A percentile compares a stretch with the other conserved stretches of the same genome.
Evolutionary conservation across 1,140 invertebrate species (phyloP).

Genomic region (Charaxes varanes): DNA sequence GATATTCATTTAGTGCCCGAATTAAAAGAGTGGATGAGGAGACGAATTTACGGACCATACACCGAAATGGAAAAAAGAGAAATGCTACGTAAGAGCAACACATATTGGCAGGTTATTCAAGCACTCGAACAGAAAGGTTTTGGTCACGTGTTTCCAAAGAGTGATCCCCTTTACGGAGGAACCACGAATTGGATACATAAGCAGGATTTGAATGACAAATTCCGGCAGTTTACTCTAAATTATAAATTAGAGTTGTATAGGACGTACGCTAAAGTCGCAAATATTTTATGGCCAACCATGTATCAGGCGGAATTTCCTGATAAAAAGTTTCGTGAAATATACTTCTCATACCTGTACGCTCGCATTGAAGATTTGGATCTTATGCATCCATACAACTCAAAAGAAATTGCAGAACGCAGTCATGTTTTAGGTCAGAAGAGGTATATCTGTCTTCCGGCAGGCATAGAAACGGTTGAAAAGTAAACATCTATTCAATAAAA

Average conservation of each 20-base stretch:
- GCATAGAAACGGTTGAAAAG: conserved; percentile 23
- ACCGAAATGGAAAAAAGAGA: conserved; percentile 26
- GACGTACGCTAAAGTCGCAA: conserved; percentile 45
- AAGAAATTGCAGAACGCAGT: conserved; percentile 36
- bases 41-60: conserved; percentile 43
- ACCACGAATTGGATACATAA: conserved; percentile 48
- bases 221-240: conserved; percentile 33
- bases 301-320: conserved; percentile 51
- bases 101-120: conserved; percentile 38
- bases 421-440: conserved; percentile 28
- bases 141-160: conserved; percentile 36
- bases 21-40: conserved; percentile 59
- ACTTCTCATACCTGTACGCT: conserved; percentile 49
- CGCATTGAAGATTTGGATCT: conserved; percentile 45
- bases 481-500: background rate
- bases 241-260: conserved; percentile 45
- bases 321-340: conserved; percentile 60
- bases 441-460: conserved; percentile 39
- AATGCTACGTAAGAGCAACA: conserved; percentile 35
- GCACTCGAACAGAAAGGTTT: conserved; percentile 32
- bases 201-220: conserved; percentile 43
- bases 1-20: conserved; percentile 54
- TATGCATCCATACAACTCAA: conserved; percentile 53
- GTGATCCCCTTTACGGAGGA: conserved; percentile 28
- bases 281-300: conserved; percentile 58